Evolutionary conservation across 2,797 vertebrate genomes (phyloP), one percentile per base, ranked within the genome.

Genomic region (Pogonophryne albipinna): DNA sequence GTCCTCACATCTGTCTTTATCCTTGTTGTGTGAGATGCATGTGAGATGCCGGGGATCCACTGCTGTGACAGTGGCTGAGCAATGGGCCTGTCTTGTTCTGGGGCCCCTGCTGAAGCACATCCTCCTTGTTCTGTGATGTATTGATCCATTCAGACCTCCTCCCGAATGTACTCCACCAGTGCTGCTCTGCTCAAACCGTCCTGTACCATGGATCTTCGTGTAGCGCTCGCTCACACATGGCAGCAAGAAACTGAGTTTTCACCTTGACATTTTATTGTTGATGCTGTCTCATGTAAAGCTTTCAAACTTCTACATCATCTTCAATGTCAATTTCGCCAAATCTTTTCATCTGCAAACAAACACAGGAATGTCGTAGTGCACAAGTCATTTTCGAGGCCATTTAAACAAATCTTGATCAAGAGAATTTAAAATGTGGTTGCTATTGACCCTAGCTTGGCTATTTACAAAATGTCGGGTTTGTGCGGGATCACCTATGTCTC

Each of bases 41-140:
- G 90, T 86, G 89, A 90, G 87, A 85, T 85, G 83, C 79, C 76
- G 78, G 83, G 78, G 84, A 90, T 91, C 79, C 84, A 78, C 84
- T 80, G 63, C 86, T 66, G 82, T 92, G 91, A 93, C 90, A 91
- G 79, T 74, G 77, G 74, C 76, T 91, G 91, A 91, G 91, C 89
- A 88, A 91, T 91, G 85, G 84, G 77, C 79, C 83, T 90, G 88
- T 89, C 87, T 86, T 75, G 85, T 89, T 91, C 68, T 78, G 60
- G 85, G 79, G 88, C 64, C 85, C 90, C 86, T 79, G 86, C 85
- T 85, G 89, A 85, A 88, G 89, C 88, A 90, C 84, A 80, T 91
- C 89, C 84, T 87, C 82, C 90, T 92, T 92, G 91, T 91, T 92
- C 90, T 85, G 87, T 85, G 85, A 91, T 93, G 86, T 91, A 92